Evolutionary conservation across 1,140 invertebrate genomes (phyloP).

Genomic region (Drosophila setifemur): DNA sequence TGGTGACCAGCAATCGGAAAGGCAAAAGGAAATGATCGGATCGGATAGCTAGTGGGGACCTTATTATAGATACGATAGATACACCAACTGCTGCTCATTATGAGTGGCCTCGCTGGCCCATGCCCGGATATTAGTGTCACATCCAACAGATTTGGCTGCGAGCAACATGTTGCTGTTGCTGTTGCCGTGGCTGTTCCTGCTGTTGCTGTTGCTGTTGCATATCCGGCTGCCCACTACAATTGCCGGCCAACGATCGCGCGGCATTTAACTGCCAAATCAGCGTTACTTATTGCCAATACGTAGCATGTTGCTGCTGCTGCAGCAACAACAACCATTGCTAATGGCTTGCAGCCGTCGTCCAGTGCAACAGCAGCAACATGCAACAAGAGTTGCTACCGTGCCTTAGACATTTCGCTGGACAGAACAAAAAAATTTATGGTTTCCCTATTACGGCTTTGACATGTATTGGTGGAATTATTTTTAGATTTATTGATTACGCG

Average conservation of each 20-base stretch:
- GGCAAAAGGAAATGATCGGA: too few relatives aligned
- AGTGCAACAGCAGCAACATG: constrained; percentile 48
- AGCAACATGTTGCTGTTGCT: constrained; percentile 67
- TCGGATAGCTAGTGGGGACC: constrained; percentile 29
- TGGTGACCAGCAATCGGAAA: constrained; percentile 11
- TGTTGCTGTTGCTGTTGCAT: constrained; percentile 43
- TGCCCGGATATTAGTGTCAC: constrained; percentile 77
- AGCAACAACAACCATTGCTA: constrained; percentile 67
- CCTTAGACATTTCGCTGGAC: constrained; percentile 74
- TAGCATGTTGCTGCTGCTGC: constrained; percentile 65
- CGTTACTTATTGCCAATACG: constrained; percentile 80
- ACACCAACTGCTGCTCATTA: constrained; percentile 45
- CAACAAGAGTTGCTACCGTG: constrained; percentile 67
- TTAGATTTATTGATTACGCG: constrained; percentile 82
- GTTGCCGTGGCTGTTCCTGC: constrained; percentile 26
- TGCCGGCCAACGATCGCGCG: constrained; percentile 16
- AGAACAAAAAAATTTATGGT: constrained; percentile 81
- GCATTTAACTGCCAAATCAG: constrained; percentile 80
- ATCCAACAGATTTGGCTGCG: constrained; percentile 72
- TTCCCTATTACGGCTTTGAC: constrained; percentile 82
- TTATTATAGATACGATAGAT: constrained; percentile 38
- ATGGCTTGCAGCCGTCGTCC: constrained; percentile 57
- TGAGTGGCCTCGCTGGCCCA: constrained; percentile 32
- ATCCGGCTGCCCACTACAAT: constrained; percentile 63
- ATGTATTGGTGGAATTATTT: constrained; percentile 82